These are phyloP conservation scores for Andricus grossulariae DNA, from an alignment of 1,140 invertebrate genomes.

Conservation along the genomic window DNA sequence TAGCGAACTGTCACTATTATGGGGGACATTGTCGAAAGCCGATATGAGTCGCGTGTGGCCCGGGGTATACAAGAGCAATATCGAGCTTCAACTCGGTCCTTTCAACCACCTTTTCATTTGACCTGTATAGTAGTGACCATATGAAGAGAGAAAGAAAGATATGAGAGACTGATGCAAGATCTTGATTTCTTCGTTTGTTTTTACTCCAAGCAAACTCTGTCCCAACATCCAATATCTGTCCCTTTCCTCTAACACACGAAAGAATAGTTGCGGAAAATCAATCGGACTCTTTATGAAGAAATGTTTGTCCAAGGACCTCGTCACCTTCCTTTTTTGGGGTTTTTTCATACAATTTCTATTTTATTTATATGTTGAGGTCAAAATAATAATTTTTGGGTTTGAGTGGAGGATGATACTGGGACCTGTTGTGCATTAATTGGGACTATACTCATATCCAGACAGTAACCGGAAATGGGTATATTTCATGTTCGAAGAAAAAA, in stretches of 20 bases:
- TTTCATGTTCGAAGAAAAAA: too few relatives aligned
- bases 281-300: background rate
- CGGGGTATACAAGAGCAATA: constrained; percentile 50
- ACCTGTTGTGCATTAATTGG: too few relatives aligned
- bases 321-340: too few relatives aligned
- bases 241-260: constrained; percentile 1
- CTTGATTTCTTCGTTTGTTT: constrained; percentile 43
- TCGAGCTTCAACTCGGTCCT: constrained; percentile 30
- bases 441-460: too few relatives aligned
- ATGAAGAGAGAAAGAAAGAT: constrained; percentile 13
- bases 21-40: constrained; percentile 44
- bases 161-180: constrained; percentile 12
- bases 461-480: too few relatives aligned
- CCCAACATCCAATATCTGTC: background rate
- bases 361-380: too few relatives aligned
- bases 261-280: background rate
- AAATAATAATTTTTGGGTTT: too few relatives aligned
- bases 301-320: too few relatives aligned
- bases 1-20: constrained; percentile 50
- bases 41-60: constrained; percentile 50
- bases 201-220: constrained; percentile 40
- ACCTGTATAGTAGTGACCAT: constrained; percentile 17
- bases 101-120: constrained; percentile 34
- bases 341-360: too few relatives aligned
- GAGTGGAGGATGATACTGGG: too few relatives aligned